Evolutionary conservation across 2,797 vertebrate species (phyloP).

Genomic region (Rhinogobio ventralis): DNA sequence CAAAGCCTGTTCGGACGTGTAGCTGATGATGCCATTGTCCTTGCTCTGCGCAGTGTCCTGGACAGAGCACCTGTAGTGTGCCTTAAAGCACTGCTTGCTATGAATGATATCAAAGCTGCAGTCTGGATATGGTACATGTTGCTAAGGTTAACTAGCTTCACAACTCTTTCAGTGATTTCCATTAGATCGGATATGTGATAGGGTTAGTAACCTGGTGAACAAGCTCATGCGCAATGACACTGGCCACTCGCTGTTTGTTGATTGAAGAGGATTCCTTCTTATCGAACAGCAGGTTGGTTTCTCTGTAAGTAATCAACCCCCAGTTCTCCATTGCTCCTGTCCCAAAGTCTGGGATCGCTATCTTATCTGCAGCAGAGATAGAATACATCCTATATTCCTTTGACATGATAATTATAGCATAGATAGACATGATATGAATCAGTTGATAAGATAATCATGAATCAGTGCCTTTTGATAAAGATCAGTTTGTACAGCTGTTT

Average conservation of each 20-base stretch:
- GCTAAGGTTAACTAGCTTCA: not conserved
- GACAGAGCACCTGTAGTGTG: not conserved
- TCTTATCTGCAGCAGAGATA: conserved; percentile 84
- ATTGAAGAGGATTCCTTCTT: conserved; percentile 83
- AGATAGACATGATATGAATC: not conserved
- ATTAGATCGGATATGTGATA: not conserved
- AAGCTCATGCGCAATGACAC: conserved; percentile 91
- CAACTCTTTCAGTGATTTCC: not conserved
- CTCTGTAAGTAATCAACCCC: conserved; percentile 95
- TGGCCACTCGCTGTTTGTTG: conserved; percentile 91
- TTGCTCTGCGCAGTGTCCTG: not conserved
- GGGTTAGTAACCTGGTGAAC: conserved; percentile 89
- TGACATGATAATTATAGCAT: conserved; percentile 21
- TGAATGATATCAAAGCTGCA: not conserved
- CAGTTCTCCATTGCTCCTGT: conserved; percentile 99
- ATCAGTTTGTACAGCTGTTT: not conserved
- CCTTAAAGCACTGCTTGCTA: not conserved
- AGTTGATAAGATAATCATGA: not conserved
- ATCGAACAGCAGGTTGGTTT: conserved; percentile 93
- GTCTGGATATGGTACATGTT: not conserved
- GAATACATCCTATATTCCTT: conserved; percentile 24
- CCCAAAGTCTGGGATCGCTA: conserved; percentile 97
- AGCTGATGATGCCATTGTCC: not conserved
- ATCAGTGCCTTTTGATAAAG: not conserved
- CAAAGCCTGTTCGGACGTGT: not conserved